Conservation (phyloP, 2,888 invertebrate species). For the Sisyra terminalis region DNA sequence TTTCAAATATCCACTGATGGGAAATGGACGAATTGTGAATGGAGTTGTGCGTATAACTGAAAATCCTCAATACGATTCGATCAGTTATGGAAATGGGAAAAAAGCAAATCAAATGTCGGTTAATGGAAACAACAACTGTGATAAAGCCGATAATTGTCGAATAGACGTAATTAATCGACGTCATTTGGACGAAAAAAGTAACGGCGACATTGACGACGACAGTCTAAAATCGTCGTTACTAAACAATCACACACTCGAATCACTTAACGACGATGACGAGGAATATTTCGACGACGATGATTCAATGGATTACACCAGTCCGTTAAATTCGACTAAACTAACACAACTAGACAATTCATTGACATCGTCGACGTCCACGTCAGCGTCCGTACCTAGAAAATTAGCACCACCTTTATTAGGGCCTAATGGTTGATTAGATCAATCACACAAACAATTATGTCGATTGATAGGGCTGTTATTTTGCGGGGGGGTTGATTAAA, state of each 20-base stretch:
- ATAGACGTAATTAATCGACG: neutral
- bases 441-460: too few relatives aligned
- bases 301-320: neutral
- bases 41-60: conserved; percentile 47
- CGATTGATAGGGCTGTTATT: too few relatives aligned
- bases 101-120: too few relatives aligned
- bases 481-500: too few relatives aligned
- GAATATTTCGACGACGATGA: neutral
- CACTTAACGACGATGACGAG: neutral
- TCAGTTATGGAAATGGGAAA: too few relatives aligned
- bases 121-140: neutral
- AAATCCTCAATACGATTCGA: conserved; percentile 33
- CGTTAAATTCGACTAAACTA: neutral
- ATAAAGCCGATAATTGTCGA: neutral
- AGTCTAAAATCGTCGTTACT: too few relatives aligned
- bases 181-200: neutral
- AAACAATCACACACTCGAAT: neutral
- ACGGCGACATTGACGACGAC: conserved; percentile 1
- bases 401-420: conserved; percentile 1
- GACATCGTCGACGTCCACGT: neutral
- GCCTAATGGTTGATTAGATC: conserved; percentile 2
- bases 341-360: conserved; percentile 2
- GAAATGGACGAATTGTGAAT: conserved; percentile 33
- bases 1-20: conserved; percentile 27
- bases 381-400: conserved; percentile 1